Evolutionary conservation across 2,888 invertebrate species (phyloP), one percentile per base, ranked within the genome.

Genomic region (Pherbina coryleti): DNA sequence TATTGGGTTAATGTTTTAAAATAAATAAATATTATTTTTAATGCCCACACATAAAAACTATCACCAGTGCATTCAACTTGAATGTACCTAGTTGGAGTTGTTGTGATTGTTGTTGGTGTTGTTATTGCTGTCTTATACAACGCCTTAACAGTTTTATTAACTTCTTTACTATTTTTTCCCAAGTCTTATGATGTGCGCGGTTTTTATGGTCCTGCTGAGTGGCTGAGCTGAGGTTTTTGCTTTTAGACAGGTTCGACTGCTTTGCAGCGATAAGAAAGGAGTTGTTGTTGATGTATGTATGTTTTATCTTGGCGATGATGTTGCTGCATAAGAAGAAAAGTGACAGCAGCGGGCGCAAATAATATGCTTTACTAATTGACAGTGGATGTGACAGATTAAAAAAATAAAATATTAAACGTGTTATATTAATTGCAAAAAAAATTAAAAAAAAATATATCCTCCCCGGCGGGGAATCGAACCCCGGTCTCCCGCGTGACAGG

Each of bases 401-500:
- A 44, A 5, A 37, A 7, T 9, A 22, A 14, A 37, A 31, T 17
- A 64, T 31, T 64, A 3, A 2, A 34, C 19, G 19, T n/a, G 9
- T 64, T 28, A 53, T 28, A 53, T 25, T 31, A 34, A 22, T 14
- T 44, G 7, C 4, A 62, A 60, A 44, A 49, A 60, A n/a, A 44
- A 60, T 8, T 5, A 22, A 57, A 57, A 60, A 2, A 60, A 57
- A 73, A 73, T 17, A 4, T 2, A 31, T 31, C 0, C 84, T 86
- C 86, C 87, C 86, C 86, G 87, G 85, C 85, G 86, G 86, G 87
- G 86, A 86, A 86, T 86, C 85, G 86, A 86, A 86, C 86, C 85
- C 86, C 86, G 86, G 86, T 86, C 86, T 86, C 86, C 87, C 86
- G 86, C 86, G 86, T 86, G 86, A 86, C 86, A 86, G 86, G 86